Percentiles rank a stretch among this genome's conserved stretches.
Conservation (phyloP, 1,140 invertebrate genomes). For the Solenopsis invicta region DNA sequence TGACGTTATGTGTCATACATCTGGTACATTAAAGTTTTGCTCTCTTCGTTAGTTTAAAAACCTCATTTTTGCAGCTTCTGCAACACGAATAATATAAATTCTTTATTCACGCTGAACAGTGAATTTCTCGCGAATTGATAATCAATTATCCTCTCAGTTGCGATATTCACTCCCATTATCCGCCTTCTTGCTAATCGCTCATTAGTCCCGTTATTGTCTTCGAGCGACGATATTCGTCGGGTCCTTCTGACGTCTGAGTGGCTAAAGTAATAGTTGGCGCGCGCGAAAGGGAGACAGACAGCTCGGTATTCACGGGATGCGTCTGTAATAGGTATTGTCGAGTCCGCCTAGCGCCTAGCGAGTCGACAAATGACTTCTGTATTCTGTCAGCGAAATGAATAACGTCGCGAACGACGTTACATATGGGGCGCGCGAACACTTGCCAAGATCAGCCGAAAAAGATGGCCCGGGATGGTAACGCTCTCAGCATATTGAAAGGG, state of each 20-base stretch:
- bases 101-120: not conserved
- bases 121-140: not conserved
- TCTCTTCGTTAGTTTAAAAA: not conserved
- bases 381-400: slow-evolving; percentile 57
- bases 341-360: slow-evolving; percentile 32
- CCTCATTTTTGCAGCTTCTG: not conserved
- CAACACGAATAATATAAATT: not conserved
- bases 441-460: slow-evolving; percentile 44
- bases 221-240: slow-evolving; percentile 23
- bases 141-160: slow-evolving; percentile 29
- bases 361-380: slow-evolving; percentile 63
- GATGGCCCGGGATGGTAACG: slow-evolving; percentile 17
- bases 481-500: slow-evolving; percentile 28
- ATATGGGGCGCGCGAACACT: slow-evolving; percentile 46
- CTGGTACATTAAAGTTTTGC: not conserved
- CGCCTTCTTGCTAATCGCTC: slow-evolving; percentile 48
- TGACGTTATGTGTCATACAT: not conserved
- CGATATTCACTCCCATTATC: slow-evolving; percentile 25
- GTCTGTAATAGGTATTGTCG: slow-evolving; percentile 60
- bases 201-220: slow-evolving; percentile 55
- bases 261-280: slow-evolving; percentile 26
- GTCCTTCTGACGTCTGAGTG: slow-evolving; percentile 49
- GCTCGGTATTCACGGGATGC: slow-evolving; percentile 32
- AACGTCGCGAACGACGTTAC: slow-evolving; percentile 55
- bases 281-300: slow-evolving; percentile 5